Evolutionary conservation across 2,888 invertebrate species (phyloP).

Genomic region (Drosophila nr. perissopoda): DNA sequence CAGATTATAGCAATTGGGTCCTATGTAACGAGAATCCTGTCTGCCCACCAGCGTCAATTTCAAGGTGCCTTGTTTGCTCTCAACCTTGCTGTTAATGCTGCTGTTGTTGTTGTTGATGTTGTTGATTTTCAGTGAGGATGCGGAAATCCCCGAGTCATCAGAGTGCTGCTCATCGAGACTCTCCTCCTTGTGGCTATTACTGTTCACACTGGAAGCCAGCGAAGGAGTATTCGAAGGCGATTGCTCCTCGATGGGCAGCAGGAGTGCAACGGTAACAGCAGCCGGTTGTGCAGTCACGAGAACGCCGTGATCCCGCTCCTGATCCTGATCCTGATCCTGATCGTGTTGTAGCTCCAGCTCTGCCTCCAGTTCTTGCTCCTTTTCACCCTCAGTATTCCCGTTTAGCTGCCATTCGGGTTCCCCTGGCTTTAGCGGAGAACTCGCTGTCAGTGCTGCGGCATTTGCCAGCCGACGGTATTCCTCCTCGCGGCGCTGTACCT

Average conservation of each 20-base stretch:
- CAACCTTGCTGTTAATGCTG: conserved; percentile 52
- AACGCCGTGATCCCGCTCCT: conserved; percentile 40
- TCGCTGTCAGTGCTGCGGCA: conserved; percentile 34
- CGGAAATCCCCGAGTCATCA: conserved; percentile 85
- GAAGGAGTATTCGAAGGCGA: conserved; percentile 73
- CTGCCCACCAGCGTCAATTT: conserved; percentile 55
- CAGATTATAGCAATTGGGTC: conserved; percentile 82
- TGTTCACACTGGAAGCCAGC: conserved; percentile 80
- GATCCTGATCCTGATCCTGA: conserved; percentile 4
- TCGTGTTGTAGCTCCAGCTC: neutral
- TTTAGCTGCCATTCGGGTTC: conserved; percentile 37
- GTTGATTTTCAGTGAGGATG: conserved; percentile 82
- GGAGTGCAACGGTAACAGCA: conserved; percentile 48
- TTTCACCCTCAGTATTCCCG: neutral
- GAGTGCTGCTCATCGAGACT: conserved; percentile 83
- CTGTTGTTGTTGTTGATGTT: conserved; percentile 72
- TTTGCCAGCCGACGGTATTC: conserved; percentile 88
- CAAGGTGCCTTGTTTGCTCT: conserved; percentile 31
- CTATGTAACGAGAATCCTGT: conserved; percentile 82
- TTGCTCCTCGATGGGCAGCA: conserved; percentile 74
- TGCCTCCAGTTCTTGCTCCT: conserved; percentile 37
- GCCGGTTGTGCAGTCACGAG: conserved; percentile 66
- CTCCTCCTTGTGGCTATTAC: conserved; percentile 78
- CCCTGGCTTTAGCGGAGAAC: conserved; percentile 33
- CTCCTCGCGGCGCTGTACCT: conserved; percentile 93